Evolutionary conservation across 1,140 invertebrate genomes (phyloP).

Genomic region (Drosophila seguyi): DNA sequence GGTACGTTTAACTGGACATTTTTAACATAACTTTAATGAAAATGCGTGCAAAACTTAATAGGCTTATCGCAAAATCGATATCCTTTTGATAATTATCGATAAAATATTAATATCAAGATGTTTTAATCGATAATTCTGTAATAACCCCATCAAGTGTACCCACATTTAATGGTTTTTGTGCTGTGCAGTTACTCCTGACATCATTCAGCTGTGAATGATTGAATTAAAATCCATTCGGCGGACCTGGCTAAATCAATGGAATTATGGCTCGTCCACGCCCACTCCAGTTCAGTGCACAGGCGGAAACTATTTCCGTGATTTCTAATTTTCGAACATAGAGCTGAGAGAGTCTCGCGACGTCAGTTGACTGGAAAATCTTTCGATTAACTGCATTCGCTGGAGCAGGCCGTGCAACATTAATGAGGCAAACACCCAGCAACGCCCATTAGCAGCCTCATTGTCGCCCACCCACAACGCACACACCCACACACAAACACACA

Average conservation of each 20-base stretch:
- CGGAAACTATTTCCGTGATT: conserved; percentile 66
- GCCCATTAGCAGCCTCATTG: conserved; percentile 50
- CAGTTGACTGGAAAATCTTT: conserved; percentile 70
- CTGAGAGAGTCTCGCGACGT: conserved; percentile 7
- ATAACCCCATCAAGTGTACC: background rate
- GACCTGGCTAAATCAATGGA: conserved; percentile 62
- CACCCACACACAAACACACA: conserved; percentile 2
- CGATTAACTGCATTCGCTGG: conserved; percentile 63
- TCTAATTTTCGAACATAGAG: conserved; percentile 40
- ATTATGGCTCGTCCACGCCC: conserved; percentile 47
- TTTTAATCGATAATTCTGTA: background rate
- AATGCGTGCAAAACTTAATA: background rate
- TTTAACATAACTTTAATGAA: background rate
- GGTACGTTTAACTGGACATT: background rate
- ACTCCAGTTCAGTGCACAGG: conserved; percentile 55
- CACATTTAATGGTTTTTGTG: background rate
- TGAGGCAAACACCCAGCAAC: conserved; percentile 36
- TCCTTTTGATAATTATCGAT: background rate
- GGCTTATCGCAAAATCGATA: no score
- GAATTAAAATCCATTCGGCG: conserved; percentile 69
- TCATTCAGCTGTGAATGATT: conserved; percentile 72
- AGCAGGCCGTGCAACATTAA: conserved; percentile 46
- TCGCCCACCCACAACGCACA: conserved; percentile 8
- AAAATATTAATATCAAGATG: no score
- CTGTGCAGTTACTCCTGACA: background rate